Evolutionary conservation across 1,140 invertebrate genomes (phyloP), one percentile per base, ranked within the genome.

Genomic region (Antheraea mylitta): DNA sequence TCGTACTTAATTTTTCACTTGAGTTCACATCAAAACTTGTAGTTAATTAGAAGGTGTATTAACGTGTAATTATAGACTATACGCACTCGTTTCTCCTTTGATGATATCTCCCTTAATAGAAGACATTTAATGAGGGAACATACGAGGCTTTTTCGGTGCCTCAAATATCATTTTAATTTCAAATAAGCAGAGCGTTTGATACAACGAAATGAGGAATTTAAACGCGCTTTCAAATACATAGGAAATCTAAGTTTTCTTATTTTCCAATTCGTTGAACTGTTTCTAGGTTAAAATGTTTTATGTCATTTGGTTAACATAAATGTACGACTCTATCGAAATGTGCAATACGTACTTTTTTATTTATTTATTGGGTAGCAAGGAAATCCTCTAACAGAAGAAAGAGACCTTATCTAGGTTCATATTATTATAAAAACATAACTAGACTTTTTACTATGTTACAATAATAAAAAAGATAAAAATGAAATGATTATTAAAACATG

Each of bases 261-360:
- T 53, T 53, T 53, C 45, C 16, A 53, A 16, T 53, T 53, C 45
- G 45, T 53, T 53, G 45, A 53, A 53, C 45, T 53, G 45, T 53
- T 53, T 13, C 45, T 53, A 13, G 45, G 5, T 53, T 53, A 53
- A 53, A 13, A 16, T 13, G 22, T 30, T 30, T 30, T 30, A 30
- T 30, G 22, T 30, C 4, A 30, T 30, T 30, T 30, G 7, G 38
- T 42, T 11, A 42, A 42, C 38, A 42, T 30, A 4, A 30, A 30
- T 30, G 22, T 30, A 30, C 22, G 22, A 30, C 4, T 30, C n/a
- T n/a, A n/a, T n/a, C 4, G 22, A 30, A 30, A 30, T 30, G 4
- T 30, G 22, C 22, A 30, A 30, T 30, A 30, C 22, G 22, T 30
- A 30, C 22, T 30, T 30, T 1, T 30, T 30, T 30, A 30, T n/a